Evolutionary conservation across 2,113 vertebrate species (phyloP), one percentile per base, ranked within the genome.

Genomic region (Amphiprion percula): DNA sequence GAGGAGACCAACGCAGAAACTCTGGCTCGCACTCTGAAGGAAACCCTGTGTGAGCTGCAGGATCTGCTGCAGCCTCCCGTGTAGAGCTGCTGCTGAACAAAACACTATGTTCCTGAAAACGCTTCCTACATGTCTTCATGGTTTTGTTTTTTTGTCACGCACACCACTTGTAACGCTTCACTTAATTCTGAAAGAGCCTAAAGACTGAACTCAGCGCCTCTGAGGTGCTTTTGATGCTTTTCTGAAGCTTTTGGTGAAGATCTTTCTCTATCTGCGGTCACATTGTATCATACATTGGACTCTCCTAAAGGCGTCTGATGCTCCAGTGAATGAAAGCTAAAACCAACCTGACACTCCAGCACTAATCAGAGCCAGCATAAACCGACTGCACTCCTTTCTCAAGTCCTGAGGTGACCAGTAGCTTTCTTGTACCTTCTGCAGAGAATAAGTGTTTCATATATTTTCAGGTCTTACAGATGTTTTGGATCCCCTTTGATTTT

Each of bases 1-100:
- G 94, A 95, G 69, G 95, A 96, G 73, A 96, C 96, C 0, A 90
- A 96, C 2, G 95, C 96, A 0, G 92, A 94, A 62, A 93, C 82
- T 1, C 74, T 97, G 23, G 94, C 94, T 0, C 33, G 79, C 47
- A 93, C 90, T 10, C 75, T 97, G 67, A 90, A 92, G 47, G 85
- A 77, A 28, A 93, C 95, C 0, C 71, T 97, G 61, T 87, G 90
- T 65, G 90, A 94, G 39, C 90, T 96, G 5, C 94, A 94, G 71
- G 88, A 93, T 74, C 78, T 96, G 17, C 87, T 95, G 83, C 91
- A 94, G 83, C 93, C 93, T 28, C 41, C 84, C 1, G 80, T 84
- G 70, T 94, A 92, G 90, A 56, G 81, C 68, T 44, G 61, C 67
- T 24, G 19, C 61, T 0, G 11, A 37, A 28, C n/a, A 41, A 41